Evolutionary conservation across 2,797 vertebrate genomes (phyloP).

Genomic region (Acanthurus tractus): DNA sequence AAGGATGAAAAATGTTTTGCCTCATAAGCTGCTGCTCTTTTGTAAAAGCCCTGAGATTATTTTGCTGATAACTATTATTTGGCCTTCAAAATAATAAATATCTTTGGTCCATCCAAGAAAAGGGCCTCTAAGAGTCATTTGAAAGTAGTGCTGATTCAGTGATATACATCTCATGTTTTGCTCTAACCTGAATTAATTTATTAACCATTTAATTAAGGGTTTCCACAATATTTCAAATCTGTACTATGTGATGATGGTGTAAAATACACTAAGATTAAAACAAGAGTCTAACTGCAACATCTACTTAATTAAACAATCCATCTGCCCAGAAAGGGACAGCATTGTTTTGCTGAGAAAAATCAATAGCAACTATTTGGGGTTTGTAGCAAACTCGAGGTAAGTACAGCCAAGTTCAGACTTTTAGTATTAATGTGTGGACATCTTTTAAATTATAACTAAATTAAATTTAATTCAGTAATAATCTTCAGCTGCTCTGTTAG

Average conservation of each 20-base stretch:
- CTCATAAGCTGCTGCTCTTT: constrained; percentile 51
- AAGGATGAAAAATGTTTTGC: constrained; percentile 58
- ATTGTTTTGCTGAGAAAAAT: constrained; percentile 1
- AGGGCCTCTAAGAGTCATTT: constrained; percentile 24
- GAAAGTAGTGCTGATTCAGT: constrained; percentile 13
- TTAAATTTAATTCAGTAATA: too few species aligned
- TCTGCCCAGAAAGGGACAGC: background rate
- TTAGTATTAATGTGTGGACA: background rate
- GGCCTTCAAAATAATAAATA: constrained; percentile 45
- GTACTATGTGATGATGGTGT: background rate
- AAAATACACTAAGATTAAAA: background rate
- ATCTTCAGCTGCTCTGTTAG: background rate
- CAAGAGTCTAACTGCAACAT: background rate
- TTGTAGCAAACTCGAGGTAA: background rate
- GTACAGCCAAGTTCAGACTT: background rate
- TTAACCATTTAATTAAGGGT: background rate
- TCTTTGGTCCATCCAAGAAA: constrained; percentile 17
- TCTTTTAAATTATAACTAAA: background rate
- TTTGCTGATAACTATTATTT: constrained; percentile 54
- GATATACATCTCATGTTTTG: constrained; percentile 17
- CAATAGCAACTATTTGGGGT: background rate
- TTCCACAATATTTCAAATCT: constrained; percentile 15
- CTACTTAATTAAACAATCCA: constrained; percentile 4
- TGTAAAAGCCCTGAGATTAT: constrained; percentile 48
- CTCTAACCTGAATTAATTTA: constrained; percentile 19